These are phyloP conservation scores for Cerceris rybyensis DNA, from an alignment of 2,888 invertebrate species.

Conservation along the genomic window DNA sequence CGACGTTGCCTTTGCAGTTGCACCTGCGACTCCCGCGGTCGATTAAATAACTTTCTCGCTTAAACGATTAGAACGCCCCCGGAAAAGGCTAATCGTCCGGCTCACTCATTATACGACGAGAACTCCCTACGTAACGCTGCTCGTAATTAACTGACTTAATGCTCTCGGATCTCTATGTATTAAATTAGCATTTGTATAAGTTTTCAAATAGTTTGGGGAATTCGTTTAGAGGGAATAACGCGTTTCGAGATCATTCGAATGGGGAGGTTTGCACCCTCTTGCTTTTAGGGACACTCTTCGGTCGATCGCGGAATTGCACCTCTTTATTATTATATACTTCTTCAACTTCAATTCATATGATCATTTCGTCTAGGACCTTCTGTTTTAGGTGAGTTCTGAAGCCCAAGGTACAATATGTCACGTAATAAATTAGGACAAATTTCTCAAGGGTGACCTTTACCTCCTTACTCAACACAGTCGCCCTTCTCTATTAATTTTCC, in stretches of 20 bases:
- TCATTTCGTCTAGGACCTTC: no score
- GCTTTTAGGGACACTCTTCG: background rate
- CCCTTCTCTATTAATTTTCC: no score
- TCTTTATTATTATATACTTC: no score
- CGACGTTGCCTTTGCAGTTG: constrained; percentile 20
- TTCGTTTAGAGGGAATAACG: background rate
- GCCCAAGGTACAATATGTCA: no score
- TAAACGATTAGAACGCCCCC: constrained; percentile 28
- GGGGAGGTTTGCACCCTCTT: background rate
- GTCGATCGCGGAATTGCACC: background rate
- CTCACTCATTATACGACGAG: constrained; percentile 1
- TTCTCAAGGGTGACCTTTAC: no score
- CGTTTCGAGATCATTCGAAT: background rate
- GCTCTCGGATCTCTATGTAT: constrained; percentile 1
- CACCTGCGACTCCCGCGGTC: constrained; percentile 42
- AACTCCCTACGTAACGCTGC: constrained; percentile 19
- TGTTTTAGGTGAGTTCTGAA: no score
- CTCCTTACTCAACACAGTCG: no score
- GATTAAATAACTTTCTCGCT: constrained; percentile 55
- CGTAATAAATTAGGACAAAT: no score
- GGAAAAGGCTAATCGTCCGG: constrained; percentile 25
- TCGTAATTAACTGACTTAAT: constrained; percentile 18
- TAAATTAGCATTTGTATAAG: constrained; percentile 20
- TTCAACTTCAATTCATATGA: no score
- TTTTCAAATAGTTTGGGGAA: background rate